A percentile compares a stretch with the other conserved stretches of the same genome.
Conservation (phyloP, 2,888 invertebrate genomes). For the Amphimallon solstitiale region DNA sequence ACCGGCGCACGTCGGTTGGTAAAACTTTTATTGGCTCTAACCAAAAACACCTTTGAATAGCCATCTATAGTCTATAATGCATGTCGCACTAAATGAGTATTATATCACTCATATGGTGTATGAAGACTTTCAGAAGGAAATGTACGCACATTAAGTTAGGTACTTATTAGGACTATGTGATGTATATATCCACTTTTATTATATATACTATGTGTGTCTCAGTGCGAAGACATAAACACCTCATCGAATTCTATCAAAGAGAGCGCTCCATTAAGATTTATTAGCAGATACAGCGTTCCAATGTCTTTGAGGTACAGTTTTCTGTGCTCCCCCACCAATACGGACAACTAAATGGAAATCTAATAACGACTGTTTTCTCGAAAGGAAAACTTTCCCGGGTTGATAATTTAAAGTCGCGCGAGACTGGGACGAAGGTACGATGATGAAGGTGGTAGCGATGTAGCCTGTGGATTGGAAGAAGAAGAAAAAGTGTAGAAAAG, state of each 20-base stretch:
- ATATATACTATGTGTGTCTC: neutral
- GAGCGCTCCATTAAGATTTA: slow-evolving; percentile 37
- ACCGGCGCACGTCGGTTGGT: too few species aligned
- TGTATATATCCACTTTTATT: neutral
- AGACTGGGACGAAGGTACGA: slow-evolving; percentile 53
- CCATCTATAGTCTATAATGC: too few species aligned
- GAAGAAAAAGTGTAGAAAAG: slow-evolving; percentile 18
- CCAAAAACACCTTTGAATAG: too few species aligned
- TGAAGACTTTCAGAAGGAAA: too few species aligned
- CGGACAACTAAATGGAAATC: slow-evolving; percentile 41
- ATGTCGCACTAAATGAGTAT: too few species aligned
- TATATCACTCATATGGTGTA: too few species aligned
- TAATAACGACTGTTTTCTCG: slow-evolving; percentile 42
- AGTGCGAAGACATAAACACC: neutral
- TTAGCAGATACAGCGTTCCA: slow-evolving; percentile 32
- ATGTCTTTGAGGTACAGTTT: slow-evolving; percentile 22
- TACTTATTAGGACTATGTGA: neutral
- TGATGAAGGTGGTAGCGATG: slow-evolving; percentile 39
- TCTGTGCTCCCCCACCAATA: neutral
- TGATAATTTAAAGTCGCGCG: slow-evolving; percentile 47
- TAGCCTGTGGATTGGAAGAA: slow-evolving; percentile 41
- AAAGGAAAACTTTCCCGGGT: slow-evolving; percentile 40
- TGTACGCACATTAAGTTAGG: neutral
- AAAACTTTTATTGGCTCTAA: too few species aligned
- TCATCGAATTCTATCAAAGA: slow-evolving; percentile 30